Conservation (phyloP, 2,797 vertebrate genomes). For the Rhinatrema bivittatum region DNA sequence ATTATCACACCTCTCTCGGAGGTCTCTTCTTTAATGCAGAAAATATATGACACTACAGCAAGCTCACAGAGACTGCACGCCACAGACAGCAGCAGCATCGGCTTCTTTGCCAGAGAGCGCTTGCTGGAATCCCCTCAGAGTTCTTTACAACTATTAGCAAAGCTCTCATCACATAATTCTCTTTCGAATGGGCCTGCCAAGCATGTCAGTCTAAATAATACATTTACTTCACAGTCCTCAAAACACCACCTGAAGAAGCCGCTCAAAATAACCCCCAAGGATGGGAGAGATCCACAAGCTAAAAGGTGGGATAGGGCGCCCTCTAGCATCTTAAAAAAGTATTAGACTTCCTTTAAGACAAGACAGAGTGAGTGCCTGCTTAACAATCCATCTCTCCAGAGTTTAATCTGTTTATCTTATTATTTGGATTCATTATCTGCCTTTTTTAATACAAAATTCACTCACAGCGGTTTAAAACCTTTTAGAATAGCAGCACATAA, state of each 20-base stretch:
- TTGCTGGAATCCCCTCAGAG: constrained; percentile 41
- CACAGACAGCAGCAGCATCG: constrained; percentile 15
- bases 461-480: too few species aligned
- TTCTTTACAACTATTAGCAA: constrained; percentile 42
- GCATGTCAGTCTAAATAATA: constrained; percentile 47
- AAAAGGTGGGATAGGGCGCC: neutral
- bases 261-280: constrained; percentile 35
- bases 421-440: too few species aligned
- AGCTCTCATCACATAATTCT: constrained; percentile 42
- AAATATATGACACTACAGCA: constrained; percentile 22
- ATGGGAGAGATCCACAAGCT: constrained; percentile 10
- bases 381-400: too few species aligned
- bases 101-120: constrained; percentile 37
- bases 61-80: constrained; percentile 10
- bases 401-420: too few species aligned
- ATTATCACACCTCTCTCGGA: too few species aligned
- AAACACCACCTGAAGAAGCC: constrained; percentile 46
- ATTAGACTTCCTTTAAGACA: too few species aligned
- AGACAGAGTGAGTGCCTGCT: too few species aligned
- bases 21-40: constrained; percentile 6
- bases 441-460: too few species aligned
- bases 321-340: constrained; percentile 10
- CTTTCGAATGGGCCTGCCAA: constrained; percentile 42
- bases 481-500: too few species aligned
- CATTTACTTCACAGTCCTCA: constrained; percentile 46